phyloP scores from a whole-genome alignment of 1,140 invertebrate species.

The Ceratoteleas bidentatus region DNA sequence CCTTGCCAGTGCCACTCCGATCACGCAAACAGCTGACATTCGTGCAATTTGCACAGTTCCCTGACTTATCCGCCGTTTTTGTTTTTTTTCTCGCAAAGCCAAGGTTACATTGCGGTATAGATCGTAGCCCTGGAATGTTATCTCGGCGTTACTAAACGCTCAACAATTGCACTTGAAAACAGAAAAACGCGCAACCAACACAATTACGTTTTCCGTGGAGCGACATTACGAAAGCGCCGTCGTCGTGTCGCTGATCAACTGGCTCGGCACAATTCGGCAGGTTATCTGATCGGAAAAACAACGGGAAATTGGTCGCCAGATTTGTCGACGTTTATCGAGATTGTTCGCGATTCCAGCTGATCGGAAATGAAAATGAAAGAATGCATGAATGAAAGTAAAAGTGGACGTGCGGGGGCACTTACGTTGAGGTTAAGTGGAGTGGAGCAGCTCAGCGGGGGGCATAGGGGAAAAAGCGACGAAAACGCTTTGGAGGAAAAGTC shows the following conservation, averaged over 20 bases:
- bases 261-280: too few relatives aligned
- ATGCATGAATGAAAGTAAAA: too few relatives aligned
- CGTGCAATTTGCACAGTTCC: background rate
- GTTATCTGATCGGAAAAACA: too few relatives aligned
- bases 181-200: background rate
- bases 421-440: too few relatives aligned
- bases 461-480: conserved; percentile 16
- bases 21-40: background rate
- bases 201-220: background rate
- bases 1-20: background rate
- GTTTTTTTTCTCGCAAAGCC: conserved; percentile 7
- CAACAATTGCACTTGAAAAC: background rate
- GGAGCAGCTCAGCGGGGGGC: background rate
- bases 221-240: too few relatives aligned
- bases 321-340: too few relatives aligned
- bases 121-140: conserved; percentile 25
- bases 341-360: too few relatives aligned
- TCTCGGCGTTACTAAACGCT: conserved; percentile 12
- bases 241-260: too few relatives aligned
- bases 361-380: too few relatives aligned
- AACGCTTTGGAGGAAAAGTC: conserved; percentile 21
- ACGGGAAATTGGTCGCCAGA: too few relatives aligned
- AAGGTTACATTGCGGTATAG: conserved; percentile 27
- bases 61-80: conserved; percentile 5
- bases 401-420: too few relatives aligned